Percentiles rank a stretch among this genome's conserved stretches.
Evolutionary conservation across 2,113 vertebrate genomes (phyloP).

Genomic region (Mormyrus lacerda): DNA sequence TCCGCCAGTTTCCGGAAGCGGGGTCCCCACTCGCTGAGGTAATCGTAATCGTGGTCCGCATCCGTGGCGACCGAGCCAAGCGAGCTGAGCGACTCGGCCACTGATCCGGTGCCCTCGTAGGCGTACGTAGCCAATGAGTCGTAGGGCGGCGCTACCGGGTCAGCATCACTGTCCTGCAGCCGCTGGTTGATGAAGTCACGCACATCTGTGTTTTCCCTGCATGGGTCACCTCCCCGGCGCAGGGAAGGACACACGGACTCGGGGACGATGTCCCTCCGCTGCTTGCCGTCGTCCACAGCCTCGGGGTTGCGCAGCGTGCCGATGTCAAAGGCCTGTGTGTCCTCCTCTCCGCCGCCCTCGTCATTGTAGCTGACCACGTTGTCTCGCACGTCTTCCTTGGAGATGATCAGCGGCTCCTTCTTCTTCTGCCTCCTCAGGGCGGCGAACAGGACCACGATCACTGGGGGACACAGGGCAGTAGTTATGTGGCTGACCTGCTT

Average conservation of each 20-base stretch:
- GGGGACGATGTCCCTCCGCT: constrained; percentile 82
- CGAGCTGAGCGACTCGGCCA: constrained; percentile 87
- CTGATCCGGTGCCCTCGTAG: constrained; percentile 85
- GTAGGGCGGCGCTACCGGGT: constrained; percentile 87
- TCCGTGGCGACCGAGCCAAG: constrained; percentile 82
- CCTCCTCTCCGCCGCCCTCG: constrained; percentile 92
- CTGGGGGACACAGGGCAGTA: constrained; percentile 52
- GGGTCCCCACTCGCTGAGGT: constrained; percentile 91
- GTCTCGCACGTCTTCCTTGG: constrained; percentile 93
- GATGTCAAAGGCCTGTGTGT: constrained; percentile 95
- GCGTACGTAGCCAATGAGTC: constrained; percentile 94
- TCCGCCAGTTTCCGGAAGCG: constrained; percentile 93
- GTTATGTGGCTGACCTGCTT: background rate
- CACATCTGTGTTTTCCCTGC: constrained; percentile 78
- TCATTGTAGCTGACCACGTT: constrained; percentile 97
- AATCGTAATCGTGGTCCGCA: constrained; percentile 91
- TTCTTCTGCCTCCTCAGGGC: constrained; percentile 83
- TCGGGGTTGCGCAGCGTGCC: constrained; percentile 87
- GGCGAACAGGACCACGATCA: constrained; percentile 88
- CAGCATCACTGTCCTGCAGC: constrained; percentile 85
- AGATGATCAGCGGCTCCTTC: constrained; percentile 94
- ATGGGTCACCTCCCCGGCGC: constrained; percentile 58
- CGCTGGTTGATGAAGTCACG: constrained; percentile 92
- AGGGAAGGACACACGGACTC: constrained; percentile 74
- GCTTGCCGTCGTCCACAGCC: constrained; percentile 84